phyloP scores from a whole-genome alignment of 2,113 vertebrate genomes.

The Litocranius walleri region DNA sequence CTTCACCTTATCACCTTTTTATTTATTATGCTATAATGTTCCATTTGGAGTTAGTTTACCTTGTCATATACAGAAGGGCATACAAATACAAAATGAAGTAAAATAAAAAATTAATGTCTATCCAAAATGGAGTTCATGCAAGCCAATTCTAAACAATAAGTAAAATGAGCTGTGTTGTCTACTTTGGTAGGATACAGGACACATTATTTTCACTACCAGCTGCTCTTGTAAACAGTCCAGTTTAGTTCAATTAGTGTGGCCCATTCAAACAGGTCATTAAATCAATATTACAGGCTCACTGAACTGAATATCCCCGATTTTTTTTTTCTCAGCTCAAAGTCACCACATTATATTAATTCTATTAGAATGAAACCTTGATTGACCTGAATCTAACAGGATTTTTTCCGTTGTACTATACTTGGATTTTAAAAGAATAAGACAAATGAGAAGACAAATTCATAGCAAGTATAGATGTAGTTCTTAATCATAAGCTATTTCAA shows the following conservation, averaged over 20 bases:
- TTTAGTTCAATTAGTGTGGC: conserved; percentile 20
- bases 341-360: conserved; percentile 42
- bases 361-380: conserved; percentile 29
- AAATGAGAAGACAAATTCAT: background rate
- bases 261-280: conserved; percentile 39
- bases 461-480: background rate
- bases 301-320: conserved; percentile 2
- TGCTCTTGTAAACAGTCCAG: conserved; percentile 41
- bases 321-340: background rate
- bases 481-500: background rate
- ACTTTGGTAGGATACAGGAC: background rate
- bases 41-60: background rate
- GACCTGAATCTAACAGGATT: background rate
- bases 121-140: background rate
- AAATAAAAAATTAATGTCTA: conserved; percentile 8
- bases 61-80: background rate
- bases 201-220: conserved; percentile 42
- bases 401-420: background rate
- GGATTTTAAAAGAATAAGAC: conserved; percentile 31
- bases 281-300: conserved; percentile 34
- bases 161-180: background rate
- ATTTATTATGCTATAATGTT: background rate
- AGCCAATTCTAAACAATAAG: background rate
- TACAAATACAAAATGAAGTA: background rate
- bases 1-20: background rate